phyloP scores from a whole-genome alignment of 2,113 vertebrate species.

The Odocoileus hemionus region DNA sequence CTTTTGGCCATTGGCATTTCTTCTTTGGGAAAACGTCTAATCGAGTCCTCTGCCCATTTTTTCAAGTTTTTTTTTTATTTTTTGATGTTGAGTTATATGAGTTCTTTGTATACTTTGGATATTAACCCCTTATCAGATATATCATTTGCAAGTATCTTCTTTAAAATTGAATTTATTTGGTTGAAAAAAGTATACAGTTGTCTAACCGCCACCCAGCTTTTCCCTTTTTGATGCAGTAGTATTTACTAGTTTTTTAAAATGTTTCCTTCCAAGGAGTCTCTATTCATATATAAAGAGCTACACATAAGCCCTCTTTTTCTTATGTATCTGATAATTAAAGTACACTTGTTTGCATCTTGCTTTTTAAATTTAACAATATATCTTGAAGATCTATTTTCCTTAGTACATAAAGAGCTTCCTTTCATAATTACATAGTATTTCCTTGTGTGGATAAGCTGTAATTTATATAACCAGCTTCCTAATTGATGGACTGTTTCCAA shows the following conservation, averaged over 20 bases:
- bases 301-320: background rate
- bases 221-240: background rate
- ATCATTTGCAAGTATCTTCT: background rate
- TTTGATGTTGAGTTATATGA: background rate
- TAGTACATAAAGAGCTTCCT: background rate
- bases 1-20: background rate
- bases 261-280: background rate
- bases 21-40: background rate
- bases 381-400: background rate
- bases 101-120: background rate
- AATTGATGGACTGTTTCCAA: background rate
- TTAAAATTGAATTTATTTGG: background rate
- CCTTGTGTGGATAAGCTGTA: background rate
- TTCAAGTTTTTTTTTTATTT: background rate
- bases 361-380: background rate
- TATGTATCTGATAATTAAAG: background rate
- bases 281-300: background rate
- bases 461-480: constrained; percentile 20
- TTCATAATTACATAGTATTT: constrained; percentile 13
- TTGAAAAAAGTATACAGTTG: background rate
- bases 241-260: background rate
- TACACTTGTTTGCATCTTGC: background rate
- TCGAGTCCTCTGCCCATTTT: background rate
- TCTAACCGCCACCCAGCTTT: background rate
- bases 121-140: background rate